A percentile compares a stretch with the other conserved stretches of the same genome.
phyloP scores from a whole-genome alignment of 1,140 invertebrate species.

The Eupeodes corollae region DNA sequence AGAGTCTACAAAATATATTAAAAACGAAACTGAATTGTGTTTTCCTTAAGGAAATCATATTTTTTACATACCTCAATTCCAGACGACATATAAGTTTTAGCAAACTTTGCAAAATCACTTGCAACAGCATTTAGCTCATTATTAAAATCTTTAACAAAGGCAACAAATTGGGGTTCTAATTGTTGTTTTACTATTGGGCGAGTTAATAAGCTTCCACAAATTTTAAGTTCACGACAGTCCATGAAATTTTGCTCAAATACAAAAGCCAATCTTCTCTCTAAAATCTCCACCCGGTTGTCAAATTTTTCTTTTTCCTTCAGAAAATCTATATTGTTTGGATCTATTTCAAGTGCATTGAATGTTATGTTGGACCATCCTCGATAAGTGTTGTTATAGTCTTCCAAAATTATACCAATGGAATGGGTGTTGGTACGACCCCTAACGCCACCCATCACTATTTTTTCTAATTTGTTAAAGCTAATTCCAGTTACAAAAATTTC shows the following conservation, averaged over 20 bases:
- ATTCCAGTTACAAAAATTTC: conserved; percentile 53
- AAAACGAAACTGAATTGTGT: not conserved
- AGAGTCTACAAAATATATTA: conserved; percentile 10
- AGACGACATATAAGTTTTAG: conserved; percentile 2
- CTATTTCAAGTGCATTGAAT: conserved; percentile 38
- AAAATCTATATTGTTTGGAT: conserved; percentile 46
- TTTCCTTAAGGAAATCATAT: not conserved
- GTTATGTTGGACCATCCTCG: conserved; percentile 51
- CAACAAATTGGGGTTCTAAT: conserved; percentile 16
- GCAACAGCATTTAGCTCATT: conserved; percentile 49
- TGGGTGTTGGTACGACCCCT: conserved; percentile 49
- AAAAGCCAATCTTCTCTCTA: conserved; percentile 57
- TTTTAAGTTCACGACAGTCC: conserved; percentile 55
- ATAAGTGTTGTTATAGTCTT: conserved; percentile 58
- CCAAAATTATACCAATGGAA: conserved; percentile 42
- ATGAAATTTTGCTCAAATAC: conserved; percentile 59
- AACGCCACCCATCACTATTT: conserved; percentile 64
- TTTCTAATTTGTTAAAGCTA: conserved; percentile 72
- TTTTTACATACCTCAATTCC: conserved; percentile 3
- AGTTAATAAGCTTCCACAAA: conserved; percentile 53
- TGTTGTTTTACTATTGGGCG: conserved; percentile 51
- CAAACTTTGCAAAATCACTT: conserved; percentile 32
- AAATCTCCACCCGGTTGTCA: conserved; percentile 41
- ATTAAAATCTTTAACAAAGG: conserved; percentile 40
- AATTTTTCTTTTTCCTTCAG: conserved; percentile 45